Evolutionary conservation across 2,888 invertebrate species (phyloP).

Genomic region (Aleiodes testaceus): DNA sequence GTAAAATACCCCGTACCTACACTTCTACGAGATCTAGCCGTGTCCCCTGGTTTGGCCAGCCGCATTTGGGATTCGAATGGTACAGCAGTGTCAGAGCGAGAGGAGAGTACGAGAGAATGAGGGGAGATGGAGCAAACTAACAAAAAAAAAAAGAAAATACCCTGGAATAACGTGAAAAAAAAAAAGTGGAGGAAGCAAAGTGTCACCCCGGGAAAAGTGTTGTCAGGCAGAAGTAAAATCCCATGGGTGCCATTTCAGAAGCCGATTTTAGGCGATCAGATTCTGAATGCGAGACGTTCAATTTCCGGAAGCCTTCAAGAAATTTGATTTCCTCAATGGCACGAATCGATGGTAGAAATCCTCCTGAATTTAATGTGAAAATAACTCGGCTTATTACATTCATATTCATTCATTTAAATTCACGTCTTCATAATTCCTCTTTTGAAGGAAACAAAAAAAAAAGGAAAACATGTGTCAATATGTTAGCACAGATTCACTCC

Average conservation of each 20-base stretch:
- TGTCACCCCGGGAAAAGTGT: constrained; percentile 42
- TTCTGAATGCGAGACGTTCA: constrained; percentile 55
- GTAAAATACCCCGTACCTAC: background rate
- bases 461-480: too few species aligned
- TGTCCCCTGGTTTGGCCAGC: background rate
- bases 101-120: constrained; percentile 13
- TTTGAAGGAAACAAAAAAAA: background rate
- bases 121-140: constrained; percentile 16
- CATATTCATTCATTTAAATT: constrained; percentile 23
- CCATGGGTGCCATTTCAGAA: constrained; percentile 41
- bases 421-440: background rate
- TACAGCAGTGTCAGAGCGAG: constrained; percentile 6
- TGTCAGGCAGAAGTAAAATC: constrained; percentile 35
- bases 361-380: constrained; percentile 23
- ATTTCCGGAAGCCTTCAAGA: constrained; percentile 55
- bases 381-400: constrained; percentile 8
- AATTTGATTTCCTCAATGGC: constrained; percentile 56
- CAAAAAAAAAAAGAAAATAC: constrained; percentile 9
- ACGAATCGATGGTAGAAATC: constrained; percentile 10
- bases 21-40: constrained; percentile 7
- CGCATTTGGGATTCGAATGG: constrained; percentile 24
- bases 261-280: constrained; percentile 56
- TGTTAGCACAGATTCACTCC: background rate
- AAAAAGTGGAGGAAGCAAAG: constrained; percentile 24
- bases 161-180: constrained; percentile 5